Conservation (phyloP, 2,797 vertebrate species). For the Platyrinchus mystaceus region DNA sequence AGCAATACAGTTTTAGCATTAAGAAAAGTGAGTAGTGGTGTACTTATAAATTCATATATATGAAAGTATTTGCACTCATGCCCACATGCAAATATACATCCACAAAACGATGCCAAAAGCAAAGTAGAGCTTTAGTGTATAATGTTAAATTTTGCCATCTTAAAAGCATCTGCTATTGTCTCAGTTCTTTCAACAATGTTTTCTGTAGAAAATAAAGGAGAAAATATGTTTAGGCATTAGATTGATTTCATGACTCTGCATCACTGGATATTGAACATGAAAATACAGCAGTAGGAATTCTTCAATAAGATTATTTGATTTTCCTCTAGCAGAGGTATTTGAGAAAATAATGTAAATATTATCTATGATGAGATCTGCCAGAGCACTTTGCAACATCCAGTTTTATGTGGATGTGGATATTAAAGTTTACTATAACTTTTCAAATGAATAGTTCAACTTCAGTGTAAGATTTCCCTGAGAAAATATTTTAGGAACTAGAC, state of each 20-base stretch:
- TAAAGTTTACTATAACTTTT: neutral
- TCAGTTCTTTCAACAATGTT: neutral
- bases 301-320: conserved; percentile 29
- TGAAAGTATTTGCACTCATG: neutral
- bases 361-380: neutral
- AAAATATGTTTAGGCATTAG: neutral
- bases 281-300: conserved; percentile 30
- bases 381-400: neutral
- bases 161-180: neutral
- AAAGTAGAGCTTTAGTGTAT: neutral
- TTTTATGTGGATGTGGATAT: neutral
- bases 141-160: neutral
- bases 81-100: neutral
- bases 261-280: neutral
- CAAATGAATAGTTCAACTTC: neutral
- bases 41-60: neutral
- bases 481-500: neutral
- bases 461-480: neutral
- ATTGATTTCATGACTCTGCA: neutral
- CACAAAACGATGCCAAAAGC: neutral
- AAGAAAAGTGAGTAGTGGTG: neutral
- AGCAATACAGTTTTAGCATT: neutral
- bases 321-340: neutral
- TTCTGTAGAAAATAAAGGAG: neutral
- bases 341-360: neutral